Conservation (phyloP, 1,140 invertebrate genomes). For the Venturia canescens region DNA sequence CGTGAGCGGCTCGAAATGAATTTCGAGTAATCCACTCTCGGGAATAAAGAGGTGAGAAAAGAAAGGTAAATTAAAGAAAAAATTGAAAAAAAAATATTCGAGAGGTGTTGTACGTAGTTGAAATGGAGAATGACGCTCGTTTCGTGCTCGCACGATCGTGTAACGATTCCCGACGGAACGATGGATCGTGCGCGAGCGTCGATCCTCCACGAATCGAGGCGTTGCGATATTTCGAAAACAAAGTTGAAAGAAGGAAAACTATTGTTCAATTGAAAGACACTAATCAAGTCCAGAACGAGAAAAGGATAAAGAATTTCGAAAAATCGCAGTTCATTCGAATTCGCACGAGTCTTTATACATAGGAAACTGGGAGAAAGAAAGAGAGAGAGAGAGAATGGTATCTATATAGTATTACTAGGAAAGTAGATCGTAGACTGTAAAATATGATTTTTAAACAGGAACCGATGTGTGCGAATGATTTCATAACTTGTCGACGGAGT, state of each 20-base stretch:
- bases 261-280: background rate
- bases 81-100: conserved; percentile 16
- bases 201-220: conserved; percentile 19
- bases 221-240: conserved; percentile 35
- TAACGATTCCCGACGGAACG: background rate
- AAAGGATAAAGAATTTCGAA: background rate
- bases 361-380: background rate
- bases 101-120: conserved; percentile 6
- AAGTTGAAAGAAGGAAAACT: background rate
- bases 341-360: conserved; percentile 33
- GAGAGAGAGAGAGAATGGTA: conserved; percentile 57
- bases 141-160: conserved; percentile 15
- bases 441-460: conserved; percentile 64
- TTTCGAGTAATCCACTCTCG: conserved; percentile 6
- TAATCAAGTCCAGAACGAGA: background rate
- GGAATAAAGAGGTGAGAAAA: conserved; percentile 29
- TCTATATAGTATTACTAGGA: conserved; percentile 76
- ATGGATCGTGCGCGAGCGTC: conserved; percentile 18
- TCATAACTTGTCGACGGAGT: background rate
- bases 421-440: conserved; percentile 74
- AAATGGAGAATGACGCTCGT: conserved; percentile 11
- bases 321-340: conserved; percentile 19
- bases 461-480: conserved; percentile 12
- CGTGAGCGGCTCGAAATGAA: conserved; percentile 19
- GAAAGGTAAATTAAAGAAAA: conserved; percentile 12